Evolutionary conservation across 2,113 vertebrate genomes (phyloP).

Genomic region (Diphyllodes magnificus): DNA sequence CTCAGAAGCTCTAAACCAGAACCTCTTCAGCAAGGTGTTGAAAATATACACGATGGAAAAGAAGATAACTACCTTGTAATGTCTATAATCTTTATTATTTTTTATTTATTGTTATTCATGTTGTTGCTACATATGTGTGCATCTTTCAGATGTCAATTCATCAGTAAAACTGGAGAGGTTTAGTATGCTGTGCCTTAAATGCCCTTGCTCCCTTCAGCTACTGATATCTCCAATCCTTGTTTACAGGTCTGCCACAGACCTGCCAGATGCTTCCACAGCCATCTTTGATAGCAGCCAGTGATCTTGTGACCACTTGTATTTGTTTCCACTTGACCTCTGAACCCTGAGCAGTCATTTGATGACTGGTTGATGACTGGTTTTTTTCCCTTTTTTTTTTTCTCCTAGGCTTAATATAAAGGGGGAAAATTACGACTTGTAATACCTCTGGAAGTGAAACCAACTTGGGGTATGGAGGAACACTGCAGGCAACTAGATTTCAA

Average conservation of each 20-base stretch:
- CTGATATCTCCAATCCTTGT: not conserved
- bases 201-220: not conserved
- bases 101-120: not conserved
- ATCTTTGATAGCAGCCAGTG: not conserved
- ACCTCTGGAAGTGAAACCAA: accelerated
- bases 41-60: not conserved
- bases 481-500: not conserved
- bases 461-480: not conserved
- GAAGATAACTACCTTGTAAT: not conserved
- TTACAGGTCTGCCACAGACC: not conserved
- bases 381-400: accelerated
- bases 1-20: not conserved
- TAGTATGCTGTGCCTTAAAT: not conserved
- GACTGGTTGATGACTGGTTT: too few relatives aligned
- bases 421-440: accelerated
- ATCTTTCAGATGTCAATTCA: not conserved
- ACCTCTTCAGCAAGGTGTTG: not conserved
- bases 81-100: not conserved
- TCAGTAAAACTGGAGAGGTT: not conserved
- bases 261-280: not conserved
- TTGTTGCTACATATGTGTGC: not conserved
- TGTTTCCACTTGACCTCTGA: not conserved
- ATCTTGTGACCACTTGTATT: not conserved
- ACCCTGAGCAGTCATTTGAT: not conserved
- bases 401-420: not conserved